A percentile compares a stretch with the other conserved stretches of the same genome.
phyloP scores from a whole-genome alignment of 2,113 vertebrate genomes.

The Pedionomus torquatus region DNA sequence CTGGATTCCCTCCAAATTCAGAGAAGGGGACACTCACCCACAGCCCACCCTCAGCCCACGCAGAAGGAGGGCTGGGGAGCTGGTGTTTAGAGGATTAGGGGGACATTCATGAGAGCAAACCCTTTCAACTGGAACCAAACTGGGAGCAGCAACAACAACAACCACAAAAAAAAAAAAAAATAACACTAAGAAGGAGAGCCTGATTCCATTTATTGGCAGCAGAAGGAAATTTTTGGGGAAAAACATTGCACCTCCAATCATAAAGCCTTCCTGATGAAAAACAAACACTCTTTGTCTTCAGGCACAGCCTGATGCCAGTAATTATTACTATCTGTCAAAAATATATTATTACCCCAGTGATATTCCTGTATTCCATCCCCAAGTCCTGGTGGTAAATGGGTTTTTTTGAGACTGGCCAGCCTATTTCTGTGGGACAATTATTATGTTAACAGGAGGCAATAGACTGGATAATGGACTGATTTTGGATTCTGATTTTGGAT shows the following conservation, averaged over 20 bases:
- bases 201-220: neutral
- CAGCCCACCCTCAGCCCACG: rapidly evolving
- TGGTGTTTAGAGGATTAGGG: neutral
- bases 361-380: neutral
- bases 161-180: neutral
- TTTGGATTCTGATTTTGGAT: neutral
- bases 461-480: neutral
- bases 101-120: neutral
- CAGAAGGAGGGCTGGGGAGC: rapidly evolving
- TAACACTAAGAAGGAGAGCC: neutral
- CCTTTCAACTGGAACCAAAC: neutral
- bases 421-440: neutral
- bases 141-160: neutral
- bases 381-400: neutral
- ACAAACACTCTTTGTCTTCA: neutral
- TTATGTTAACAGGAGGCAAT: rapidly evolving
- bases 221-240: neutral
- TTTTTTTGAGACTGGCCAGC: neutral
- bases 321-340: neutral
- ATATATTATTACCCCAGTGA: neutral
- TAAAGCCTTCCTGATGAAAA: neutral
- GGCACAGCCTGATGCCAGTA: neutral
- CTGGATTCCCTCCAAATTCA: neutral
- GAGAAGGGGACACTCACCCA: neutral
- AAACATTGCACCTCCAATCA: neutral